Evolutionary conservation across 92 coral and sea anemone genomes (phyloP).

Genomic region (Epizoanthus fatuus): DNA sequence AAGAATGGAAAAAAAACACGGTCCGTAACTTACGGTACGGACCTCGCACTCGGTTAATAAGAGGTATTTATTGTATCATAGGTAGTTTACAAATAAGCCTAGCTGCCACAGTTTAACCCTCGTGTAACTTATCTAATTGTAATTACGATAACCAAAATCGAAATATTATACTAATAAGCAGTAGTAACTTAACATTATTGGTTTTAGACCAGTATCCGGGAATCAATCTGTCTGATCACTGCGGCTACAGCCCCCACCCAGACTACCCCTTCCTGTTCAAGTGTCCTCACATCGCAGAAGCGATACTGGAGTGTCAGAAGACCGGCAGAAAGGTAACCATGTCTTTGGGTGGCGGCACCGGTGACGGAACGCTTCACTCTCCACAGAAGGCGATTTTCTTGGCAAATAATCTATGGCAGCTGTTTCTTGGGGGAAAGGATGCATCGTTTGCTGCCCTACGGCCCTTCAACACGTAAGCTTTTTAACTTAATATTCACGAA

Average conservation of each 20-base stretch:
- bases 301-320: constrained; percentile 81
- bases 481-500: background rate
- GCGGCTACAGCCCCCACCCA: constrained; percentile 70
- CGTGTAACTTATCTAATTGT: background rate
- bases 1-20: too few species aligned
- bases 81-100: too few species aligned
- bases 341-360: constrained; percentile 93
- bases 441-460: constrained; percentile 45
- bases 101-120: too few species aligned
- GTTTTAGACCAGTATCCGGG: constrained; percentile 61
- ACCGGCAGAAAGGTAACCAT: constrained; percentile 83
- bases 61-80: too few species aligned
- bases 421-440: constrained; percentile 78
- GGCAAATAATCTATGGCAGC: constrained; percentile 77
- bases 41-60: too few species aligned
- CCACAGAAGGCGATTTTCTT: constrained; percentile 72
- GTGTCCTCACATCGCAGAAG: constrained; percentile 84
- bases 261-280: constrained; percentile 86
- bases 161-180: background rate
- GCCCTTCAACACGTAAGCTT: constrained; percentile 82
- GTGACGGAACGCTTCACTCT: constrained; percentile 86
- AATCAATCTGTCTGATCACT: constrained; percentile 84
- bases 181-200: background rate
- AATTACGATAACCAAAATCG: background rate
- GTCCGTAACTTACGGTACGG: too few species aligned